Conservation (phyloP, 2,888 invertebrate species). For the Amphipoea lucens region DNA sequence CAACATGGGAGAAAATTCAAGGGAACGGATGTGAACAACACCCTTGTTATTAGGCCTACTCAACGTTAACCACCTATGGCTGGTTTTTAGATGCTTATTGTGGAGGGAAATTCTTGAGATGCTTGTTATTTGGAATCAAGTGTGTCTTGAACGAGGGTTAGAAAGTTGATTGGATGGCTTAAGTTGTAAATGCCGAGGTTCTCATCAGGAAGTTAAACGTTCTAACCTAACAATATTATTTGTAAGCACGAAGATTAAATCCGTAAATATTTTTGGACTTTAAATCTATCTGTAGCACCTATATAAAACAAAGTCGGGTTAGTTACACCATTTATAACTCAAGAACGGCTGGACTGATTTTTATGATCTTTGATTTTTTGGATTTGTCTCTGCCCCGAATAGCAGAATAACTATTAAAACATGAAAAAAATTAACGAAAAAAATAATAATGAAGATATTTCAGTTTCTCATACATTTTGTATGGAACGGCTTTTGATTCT, state of each 20-base stretch:
- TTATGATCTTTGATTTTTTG: too few relatives aligned
- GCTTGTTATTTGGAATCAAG: conserved; percentile 54
- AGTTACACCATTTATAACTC: too few relatives aligned
- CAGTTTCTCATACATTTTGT: too few relatives aligned
- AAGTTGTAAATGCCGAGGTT: background rate
- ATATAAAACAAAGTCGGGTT: too few relatives aligned
- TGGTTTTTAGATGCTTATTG: conserved; percentile 55
- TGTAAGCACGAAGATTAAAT: background rate
- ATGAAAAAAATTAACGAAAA: too few relatives aligned
- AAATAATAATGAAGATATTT: too few relatives aligned
- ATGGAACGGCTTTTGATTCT: too few relatives aligned
- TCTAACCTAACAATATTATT: background rate
- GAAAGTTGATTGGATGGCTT: conserved; percentile 6
- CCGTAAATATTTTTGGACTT: too few relatives aligned
- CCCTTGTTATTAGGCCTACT: conserved; percentile 45
- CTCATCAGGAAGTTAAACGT: background rate
- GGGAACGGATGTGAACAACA: conserved; percentile 43
- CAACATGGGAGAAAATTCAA: conserved; percentile 32
- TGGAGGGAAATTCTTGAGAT: conserved; percentile 49
- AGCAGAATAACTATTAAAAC: too few relatives aligned
- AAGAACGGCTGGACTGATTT: too few relatives aligned
- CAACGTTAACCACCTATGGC: conserved; percentile 26
- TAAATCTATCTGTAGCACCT: background rate
- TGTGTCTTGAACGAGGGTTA: conserved; percentile 28
- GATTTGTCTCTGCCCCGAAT: too few relatives aligned